These are phyloP conservation scores for Melanerpes aurifrons DNA, from an alignment of 2,113 vertebrate species.

Conservation along the genomic window DNA sequence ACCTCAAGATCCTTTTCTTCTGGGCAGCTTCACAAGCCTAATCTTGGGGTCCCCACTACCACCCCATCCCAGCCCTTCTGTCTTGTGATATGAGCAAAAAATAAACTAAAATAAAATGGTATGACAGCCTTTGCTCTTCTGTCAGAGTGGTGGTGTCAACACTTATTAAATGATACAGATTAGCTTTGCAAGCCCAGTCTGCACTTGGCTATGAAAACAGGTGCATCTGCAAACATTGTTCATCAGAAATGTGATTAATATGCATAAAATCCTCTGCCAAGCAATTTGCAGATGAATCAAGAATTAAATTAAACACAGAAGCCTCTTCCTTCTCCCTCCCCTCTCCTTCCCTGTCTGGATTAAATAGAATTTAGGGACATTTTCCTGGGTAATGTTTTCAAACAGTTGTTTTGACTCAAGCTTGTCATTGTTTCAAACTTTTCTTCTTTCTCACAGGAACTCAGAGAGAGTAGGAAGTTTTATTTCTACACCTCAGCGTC, in stretches of 20 bases:
- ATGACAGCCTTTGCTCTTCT: neutral
- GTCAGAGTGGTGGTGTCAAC: neutral
- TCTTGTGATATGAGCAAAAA: neutral
- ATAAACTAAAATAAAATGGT: too few species aligned
- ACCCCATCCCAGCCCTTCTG: neutral
- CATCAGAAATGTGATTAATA: conserved; percentile 64
- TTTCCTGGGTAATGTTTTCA: neutral
- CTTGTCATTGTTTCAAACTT: neutral
- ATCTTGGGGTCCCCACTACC: neutral
- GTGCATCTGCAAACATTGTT: conserved; percentile 61
- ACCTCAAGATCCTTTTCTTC: too few species aligned
- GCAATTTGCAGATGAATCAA: conserved; percentile 51
- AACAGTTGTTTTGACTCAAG: neutral
- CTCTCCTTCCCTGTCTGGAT: neutral
- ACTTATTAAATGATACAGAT: neutral
- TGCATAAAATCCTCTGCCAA: conserved; percentile 56
- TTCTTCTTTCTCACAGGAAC: neutral
- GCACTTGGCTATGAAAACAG: conserved; percentile 28
- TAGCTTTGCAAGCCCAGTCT: neutral
- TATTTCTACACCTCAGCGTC: neutral
- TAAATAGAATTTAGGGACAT: conserved; percentile 1
- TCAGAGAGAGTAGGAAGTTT: neutral
- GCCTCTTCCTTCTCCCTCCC: neutral
- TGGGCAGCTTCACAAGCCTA: too few species aligned
- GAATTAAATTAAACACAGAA: conserved; percentile 41